Percentiles rank a stretch among this genome's conserved stretches.
Conservation (phyloP, 2,797 vertebrate species). For the Tinamus major region DNA sequence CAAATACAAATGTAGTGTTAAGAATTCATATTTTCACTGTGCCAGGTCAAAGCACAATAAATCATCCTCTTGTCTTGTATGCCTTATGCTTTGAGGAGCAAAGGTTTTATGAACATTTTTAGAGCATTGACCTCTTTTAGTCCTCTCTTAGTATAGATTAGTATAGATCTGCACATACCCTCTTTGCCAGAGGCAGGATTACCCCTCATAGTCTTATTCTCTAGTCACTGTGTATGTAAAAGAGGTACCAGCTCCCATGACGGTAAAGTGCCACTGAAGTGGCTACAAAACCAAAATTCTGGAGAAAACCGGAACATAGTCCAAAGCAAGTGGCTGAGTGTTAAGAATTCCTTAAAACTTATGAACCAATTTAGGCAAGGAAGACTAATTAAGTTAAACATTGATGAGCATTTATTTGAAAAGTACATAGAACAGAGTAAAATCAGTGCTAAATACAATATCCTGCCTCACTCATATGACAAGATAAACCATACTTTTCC, state of each 20-base stretch:
- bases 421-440: background rate
- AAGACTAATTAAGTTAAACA: background rate
- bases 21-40: background rate
- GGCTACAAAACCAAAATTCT: background rate
- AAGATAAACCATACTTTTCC: conserved; percentile 63
- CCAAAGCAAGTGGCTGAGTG: background rate
- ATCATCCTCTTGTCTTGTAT: background rate
- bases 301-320: background rate
- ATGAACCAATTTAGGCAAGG: background rate
- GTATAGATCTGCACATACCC: background rate
- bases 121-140: background rate
- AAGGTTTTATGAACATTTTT: background rate
- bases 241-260: fast-evolving
- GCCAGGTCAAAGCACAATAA: background rate
- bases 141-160: background rate
- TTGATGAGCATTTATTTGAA: background rate
- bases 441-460: background rate
- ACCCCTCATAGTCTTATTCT: too few relatives aligned
- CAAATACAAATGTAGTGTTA: background rate
- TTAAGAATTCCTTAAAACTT: background rate
- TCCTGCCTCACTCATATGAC: conserved; percentile 28
- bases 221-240: background rate
- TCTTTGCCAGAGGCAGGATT: background rate
- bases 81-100: background rate
- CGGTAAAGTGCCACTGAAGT: background rate